Evolutionary conservation across 2,888 invertebrate genomes (phyloP), one percentile per base, ranked within the genome.

Genomic region (Silvanus unidentatus): DNA sequence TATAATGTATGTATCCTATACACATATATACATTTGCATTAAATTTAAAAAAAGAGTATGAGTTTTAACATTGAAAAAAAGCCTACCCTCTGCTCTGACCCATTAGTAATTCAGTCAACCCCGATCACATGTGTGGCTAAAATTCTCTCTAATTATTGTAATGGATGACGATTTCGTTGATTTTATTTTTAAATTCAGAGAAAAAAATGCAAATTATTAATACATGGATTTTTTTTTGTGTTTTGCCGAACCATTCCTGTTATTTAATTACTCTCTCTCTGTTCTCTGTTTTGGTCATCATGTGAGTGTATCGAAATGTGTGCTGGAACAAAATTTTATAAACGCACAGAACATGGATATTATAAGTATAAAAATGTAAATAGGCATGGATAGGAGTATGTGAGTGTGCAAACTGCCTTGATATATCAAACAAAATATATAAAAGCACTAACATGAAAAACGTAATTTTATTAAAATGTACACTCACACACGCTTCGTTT

Each of bases 111-210:
- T 64, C 64, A 65, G 64, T 64, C 64, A 65, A 64, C 64, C 64
- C 60, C 65, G 64, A 65, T 65, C 65, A 63, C 64, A 65, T 63
- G 58, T 62, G 58, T 62, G 63, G 62, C 55, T 58, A 58, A 64
- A 64, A 64, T 64, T 59, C 60, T 57, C 64, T 62, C 63, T 67
- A 66, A 67, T 67, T 64, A 66, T 64, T 63, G 65, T 66, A 66
- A 67, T 65, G 66, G 65, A 65, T 62, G 65, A 62, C 63, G 64
- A 65, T 65, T 65, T 58, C 58, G 64, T 50, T 60, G 61, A 64
- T 65, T 66, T 66, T 64, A 63, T 63, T 66, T 63, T 64, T 64
- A 59, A 59, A 64, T 60, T 56, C 48, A 44, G 53, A 52, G 32
- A 62, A 63, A 62, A 64, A 63, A 62, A 63, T 63, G 64, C 60